Evolutionary conservation across 2,888 invertebrate genomes (phyloP), one percentile per base, ranked within the genome.

Genomic region (Ommatoiulus sabulosus): DNA sequence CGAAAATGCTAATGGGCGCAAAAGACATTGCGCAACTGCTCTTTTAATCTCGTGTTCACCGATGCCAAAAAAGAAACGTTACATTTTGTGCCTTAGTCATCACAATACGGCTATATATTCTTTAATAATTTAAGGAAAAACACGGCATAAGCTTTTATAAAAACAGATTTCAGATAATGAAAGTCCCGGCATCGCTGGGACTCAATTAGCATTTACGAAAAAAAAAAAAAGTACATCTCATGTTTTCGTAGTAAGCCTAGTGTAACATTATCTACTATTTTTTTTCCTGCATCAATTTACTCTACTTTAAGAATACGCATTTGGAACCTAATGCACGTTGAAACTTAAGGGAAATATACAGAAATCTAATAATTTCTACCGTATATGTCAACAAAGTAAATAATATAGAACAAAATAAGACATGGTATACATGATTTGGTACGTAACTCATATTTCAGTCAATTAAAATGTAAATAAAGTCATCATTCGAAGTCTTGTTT

Each of bases 121-220:
- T 20, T 63, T 63, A 63, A 63, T 63, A 63, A 63, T 63, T 63
- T n/a, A 63, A 63, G 63, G 20, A 63, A 63, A 63, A 63, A 63
- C 4, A 63, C 17, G 8, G 20, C 63, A 63, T 4, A 6, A 63
- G 6, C 20, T n/a, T 63, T 17, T 57, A 57, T 17, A 57, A 63
- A 63, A 63, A 63, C 63, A 63, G 63, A 63, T 63, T 63, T n/a
- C 2, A 63, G 63, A 63, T 63, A 63, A 63, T 63, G 63, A 63
- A 63, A 63, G 5, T 63, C 63, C 63, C 63, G 4, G 7, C 4
- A 7, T 63, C 63, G 63, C n/a, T 63, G 63, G n/a, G 63, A 63
- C 63, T 63, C 63, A 63, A 63, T 63, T 63, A 63, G 63, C 63
- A 63, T 63, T 20, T 63, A 7, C n/a, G n/a, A n/a, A n/a, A 8